phyloP scores from a whole-genome alignment of 2,888 invertebrate species.

The Resseliella maxima region DNA sequence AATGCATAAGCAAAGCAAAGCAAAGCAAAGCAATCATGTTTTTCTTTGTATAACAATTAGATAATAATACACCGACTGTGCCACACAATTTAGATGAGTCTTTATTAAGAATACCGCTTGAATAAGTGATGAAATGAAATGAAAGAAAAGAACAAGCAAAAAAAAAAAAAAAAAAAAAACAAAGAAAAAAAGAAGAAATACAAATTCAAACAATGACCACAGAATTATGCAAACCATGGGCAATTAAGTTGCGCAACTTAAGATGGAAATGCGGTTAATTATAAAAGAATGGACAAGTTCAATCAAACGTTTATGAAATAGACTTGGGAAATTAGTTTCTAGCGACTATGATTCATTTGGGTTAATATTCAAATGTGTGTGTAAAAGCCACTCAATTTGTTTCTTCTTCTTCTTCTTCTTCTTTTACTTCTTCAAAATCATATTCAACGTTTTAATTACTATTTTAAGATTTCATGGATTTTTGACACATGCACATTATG shows the following conservation, averaged over 20 bases:
- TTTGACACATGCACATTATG: background rate
- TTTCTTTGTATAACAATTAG: too few relatives aligned
- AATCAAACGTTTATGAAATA: background rate
- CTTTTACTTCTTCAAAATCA: background rate
- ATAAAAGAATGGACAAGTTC: background rate
- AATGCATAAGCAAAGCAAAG: too few relatives aligned
- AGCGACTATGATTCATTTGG: background rate
- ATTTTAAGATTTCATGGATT: background rate
- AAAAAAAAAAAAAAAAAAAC: background rate
- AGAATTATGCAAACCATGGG: background rate
- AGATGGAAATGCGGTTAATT: conserved; percentile 32
- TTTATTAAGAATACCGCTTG: too few relatives aligned
- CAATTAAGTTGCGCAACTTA: background rate
- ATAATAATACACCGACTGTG: too few relatives aligned
- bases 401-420: background rate
- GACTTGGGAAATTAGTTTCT: too few relatives aligned
- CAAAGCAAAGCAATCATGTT: too few relatives aligned
- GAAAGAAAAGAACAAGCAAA: background rate
- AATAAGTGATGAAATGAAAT: too few relatives aligned
- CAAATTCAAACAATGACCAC: background rate
- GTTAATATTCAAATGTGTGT: background rate
- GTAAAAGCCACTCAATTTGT: background rate
- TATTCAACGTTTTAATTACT: background rate
- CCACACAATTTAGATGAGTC: too few relatives aligned
- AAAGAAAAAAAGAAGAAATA: too few relatives aligned